Conservation (phyloP, 2,888 invertebrate species). For the Dastarcus helophoroides region DNA sequence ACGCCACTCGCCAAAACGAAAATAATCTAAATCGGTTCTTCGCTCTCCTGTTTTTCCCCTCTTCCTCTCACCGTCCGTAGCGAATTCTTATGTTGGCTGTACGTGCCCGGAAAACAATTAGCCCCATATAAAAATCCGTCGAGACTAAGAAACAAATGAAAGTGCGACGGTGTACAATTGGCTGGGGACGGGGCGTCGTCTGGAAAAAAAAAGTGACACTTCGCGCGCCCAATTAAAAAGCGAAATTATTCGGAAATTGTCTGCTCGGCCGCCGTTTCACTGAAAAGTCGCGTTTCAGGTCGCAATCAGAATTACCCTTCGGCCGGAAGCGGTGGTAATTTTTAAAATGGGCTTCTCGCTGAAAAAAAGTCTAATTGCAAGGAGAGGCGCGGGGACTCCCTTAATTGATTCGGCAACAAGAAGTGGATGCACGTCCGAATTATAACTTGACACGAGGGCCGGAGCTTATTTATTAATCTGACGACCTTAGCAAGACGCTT, state of each 20-base stretch:
- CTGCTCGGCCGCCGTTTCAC: constrained; percentile 16
- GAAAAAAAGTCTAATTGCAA: constrained; percentile 38
- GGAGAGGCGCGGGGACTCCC: constrained; percentile 32
- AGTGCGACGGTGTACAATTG: constrained; percentile 30
- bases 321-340: constrained; percentile 30
- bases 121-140: constrained; percentile 38
- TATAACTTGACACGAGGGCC: constrained; percentile 26
- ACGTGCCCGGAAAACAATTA: constrained; percentile 40
- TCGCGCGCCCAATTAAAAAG: constrained; percentile 33
- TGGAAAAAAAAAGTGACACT: constrained; percentile 33
- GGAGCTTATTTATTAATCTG: constrained; percentile 29
- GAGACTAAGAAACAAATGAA: constrained; percentile 37
- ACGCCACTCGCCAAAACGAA: too few species aligned
- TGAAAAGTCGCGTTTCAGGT: constrained; percentile 23
- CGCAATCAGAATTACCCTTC: constrained; percentile 35
- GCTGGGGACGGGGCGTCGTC: constrained; percentile 23
- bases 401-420: constrained; percentile 39
- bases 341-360: constrained; percentile 37
- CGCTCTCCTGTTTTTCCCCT: too few species aligned
- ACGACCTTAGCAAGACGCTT: constrained; percentile 25
- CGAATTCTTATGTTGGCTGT: too few species aligned
- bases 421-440: constrained; percentile 27
- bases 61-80: too few species aligned
- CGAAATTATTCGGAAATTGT: constrained; percentile 14
- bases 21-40: too few species aligned